Percentiles rank a stretch among this genome's conserved stretches.
phyloP scores from a whole-genome alignment of 2,113 vertebrate species.

The Sisor rabdophorus region DNA sequence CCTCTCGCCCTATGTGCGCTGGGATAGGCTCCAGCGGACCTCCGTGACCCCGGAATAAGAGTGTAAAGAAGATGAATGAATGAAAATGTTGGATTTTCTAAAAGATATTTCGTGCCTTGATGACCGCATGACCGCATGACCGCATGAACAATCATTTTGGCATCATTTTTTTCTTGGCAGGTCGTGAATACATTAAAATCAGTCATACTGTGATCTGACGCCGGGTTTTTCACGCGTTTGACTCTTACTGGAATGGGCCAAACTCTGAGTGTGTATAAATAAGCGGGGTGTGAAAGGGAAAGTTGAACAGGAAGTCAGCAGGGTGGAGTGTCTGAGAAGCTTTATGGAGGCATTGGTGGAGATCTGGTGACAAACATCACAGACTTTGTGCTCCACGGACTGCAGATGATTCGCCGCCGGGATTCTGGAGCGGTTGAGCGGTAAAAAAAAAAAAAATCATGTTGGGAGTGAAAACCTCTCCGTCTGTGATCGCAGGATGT shows the following conservation, averaged over 20 bases:
- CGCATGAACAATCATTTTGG: no score
- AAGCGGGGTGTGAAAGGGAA: conserved; percentile 40
- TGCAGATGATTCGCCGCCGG: not conserved
- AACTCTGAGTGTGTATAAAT: not conserved
- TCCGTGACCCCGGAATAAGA: no score
- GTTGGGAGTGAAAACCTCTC: not conserved
- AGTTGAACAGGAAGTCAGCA: conserved; percentile 54
- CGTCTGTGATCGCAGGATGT: conserved; percentile 63
- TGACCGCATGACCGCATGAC: not conserved
- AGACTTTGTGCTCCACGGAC: no score
- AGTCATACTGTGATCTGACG: not conserved
- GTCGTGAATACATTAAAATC: not conserved
- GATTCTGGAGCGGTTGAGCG: not conserved
- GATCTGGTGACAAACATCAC: not conserved
- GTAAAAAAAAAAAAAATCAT: not conserved
- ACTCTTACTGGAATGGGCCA: not conserved
- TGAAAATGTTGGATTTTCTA: not conserved
- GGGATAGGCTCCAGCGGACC: no score
- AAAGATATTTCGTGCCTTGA: not conserved
- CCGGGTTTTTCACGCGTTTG: not conserved
- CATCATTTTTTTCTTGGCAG: no score
- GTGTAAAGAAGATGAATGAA: no score
- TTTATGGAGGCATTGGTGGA: conserved; percentile 32
- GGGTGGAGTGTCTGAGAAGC: conserved; percentile 49
- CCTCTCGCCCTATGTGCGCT: no score